A percentile compares a stretch with the other conserved stretches of the same genome.
Evolutionary conservation across 2,888 invertebrate genomes (phyloP).

Genomic region (Leptinotarsa juncta): DNA sequence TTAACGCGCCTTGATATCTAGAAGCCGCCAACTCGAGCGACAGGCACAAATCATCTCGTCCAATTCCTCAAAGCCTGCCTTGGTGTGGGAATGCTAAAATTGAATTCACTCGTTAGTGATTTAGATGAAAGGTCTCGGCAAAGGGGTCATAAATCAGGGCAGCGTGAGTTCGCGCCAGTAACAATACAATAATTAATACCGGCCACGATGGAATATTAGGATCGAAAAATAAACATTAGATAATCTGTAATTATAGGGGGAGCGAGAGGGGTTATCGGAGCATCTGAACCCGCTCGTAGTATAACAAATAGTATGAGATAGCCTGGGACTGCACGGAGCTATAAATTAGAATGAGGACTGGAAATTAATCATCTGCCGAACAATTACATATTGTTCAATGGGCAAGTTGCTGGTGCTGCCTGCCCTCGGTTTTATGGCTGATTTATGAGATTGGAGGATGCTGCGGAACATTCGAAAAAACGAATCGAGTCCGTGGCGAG

Average conservation of each 20-base stretch:
- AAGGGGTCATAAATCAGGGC: conserved; percentile 60
- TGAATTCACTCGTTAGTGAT: conserved; percentile 63
- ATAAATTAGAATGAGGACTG: conserved; percentile 39
- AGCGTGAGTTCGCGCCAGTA: conserved; percentile 62
- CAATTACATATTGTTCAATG: conserved; percentile 43
- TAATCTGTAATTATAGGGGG: conserved; percentile 63
- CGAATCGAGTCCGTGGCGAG: background rate
- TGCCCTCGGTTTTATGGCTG: conserved; percentile 26
- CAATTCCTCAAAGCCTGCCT: conserved; percentile 49
- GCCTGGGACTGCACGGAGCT: conserved; percentile 43
- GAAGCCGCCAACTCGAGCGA: conserved; percentile 43
- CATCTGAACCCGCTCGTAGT: conserved; percentile 49
- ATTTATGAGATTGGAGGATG: conserved; percentile 13
- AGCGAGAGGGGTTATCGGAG: conserved; percentile 51
- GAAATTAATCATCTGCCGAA: conserved; percentile 38
- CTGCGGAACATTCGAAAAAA: conserved; percentile 3
- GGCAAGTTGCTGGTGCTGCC: conserved; percentile 24
- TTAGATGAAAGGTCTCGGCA: conserved; percentile 59
- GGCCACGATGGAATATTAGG: conserved; percentile 60
- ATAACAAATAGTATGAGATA: conserved; percentile 44
- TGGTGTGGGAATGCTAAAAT: conserved; percentile 61
- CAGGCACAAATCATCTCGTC: conserved; percentile 59
- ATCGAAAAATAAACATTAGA: conserved; percentile 64
- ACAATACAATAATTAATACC: conserved; percentile 65
- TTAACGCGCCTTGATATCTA: background rate